Conservation (phyloP, 2,888 invertebrate genomes). For the Torymus aiolomorphi region DNA sequence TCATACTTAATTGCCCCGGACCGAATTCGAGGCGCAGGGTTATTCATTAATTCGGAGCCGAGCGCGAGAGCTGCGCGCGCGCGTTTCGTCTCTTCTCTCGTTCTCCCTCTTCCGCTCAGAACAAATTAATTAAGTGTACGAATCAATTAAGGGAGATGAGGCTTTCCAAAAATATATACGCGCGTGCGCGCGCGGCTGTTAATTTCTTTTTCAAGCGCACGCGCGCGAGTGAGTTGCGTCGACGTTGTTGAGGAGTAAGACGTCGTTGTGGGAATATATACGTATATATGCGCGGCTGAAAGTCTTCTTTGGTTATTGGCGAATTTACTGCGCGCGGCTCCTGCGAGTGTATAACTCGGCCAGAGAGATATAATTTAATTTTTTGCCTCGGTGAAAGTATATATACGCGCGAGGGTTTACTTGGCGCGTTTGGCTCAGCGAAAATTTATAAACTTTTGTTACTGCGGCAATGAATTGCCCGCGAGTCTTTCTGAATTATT, state of each 20-base stretch:
- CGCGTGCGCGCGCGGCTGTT: background rate
- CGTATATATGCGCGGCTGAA: background rate
- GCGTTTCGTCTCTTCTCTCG: background rate
- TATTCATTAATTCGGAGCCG: conserved; percentile 47
- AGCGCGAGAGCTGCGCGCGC: background rate
- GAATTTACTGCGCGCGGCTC: conserved; percentile 28
- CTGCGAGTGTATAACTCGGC: conserved; percentile 6
- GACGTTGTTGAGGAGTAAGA: conserved; percentile 28
- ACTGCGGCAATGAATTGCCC: too few species aligned
- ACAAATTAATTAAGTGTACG: conserved; percentile 56
- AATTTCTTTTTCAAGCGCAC: conserved; percentile 10
- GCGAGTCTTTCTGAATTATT: too few species aligned
- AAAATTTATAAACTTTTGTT: too few species aligned
- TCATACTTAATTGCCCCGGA: conserved; percentile 53
- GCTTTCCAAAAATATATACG: conserved; percentile 52
- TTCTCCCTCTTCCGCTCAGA: background rate
- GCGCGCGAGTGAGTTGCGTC: too few species aligned
- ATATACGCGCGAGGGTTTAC: too few species aligned
- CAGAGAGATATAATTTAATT: conserved; percentile 29
- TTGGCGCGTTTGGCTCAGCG: too few species aligned
- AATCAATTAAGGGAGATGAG: conserved; percentile 46
- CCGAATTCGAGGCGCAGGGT: conserved; percentile 20
- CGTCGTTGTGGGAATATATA: conserved; percentile 27
- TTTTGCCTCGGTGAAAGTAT: conserved; percentile 26
- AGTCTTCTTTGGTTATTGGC: conserved; percentile 15